Evolutionary conservation across 64 coral and sea anemone species (phyloP).

Genomic region (Platygyra sinensis): DNA sequence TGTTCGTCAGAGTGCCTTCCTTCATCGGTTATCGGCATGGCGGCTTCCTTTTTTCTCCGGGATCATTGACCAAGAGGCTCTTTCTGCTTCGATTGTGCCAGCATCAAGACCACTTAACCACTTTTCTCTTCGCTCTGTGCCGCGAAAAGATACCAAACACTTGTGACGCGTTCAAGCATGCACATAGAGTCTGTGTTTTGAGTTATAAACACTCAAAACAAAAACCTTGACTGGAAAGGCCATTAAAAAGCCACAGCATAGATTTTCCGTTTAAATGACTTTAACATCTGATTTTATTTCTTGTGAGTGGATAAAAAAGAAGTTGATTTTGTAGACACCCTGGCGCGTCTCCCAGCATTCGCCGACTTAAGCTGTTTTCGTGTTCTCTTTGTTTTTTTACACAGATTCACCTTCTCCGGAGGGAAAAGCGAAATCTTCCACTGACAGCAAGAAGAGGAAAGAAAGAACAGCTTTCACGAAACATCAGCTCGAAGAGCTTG

Average conservation of each 20-base stretch:
- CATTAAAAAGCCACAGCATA: slow-evolving; percentile 46
- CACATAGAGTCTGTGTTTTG: slow-evolving; percentile 34
- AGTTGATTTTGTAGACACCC: background rate
- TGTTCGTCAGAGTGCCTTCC: background rate
- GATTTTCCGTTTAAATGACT: slow-evolving; percentile 28
- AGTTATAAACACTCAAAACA: slow-evolving; percentile 19
- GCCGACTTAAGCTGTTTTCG: background rate
- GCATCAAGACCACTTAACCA: background rate
- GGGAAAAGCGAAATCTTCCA: background rate
- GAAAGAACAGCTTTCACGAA: slow-evolving; percentile 70
- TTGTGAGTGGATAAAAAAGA: background rate
- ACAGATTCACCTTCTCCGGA: slow-evolving; percentile 22
- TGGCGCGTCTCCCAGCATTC: background rate
- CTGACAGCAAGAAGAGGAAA: slow-evolving; percentile 45
- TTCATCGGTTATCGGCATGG: background rate
- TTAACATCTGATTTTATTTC: slow-evolving; percentile 43
- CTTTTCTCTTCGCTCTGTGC: background rate
- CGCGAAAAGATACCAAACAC: background rate
- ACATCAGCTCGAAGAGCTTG: slow-evolving; percentile 72
- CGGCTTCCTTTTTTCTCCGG: background rate
- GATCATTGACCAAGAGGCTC: background rate
- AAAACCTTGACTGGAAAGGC: slow-evolving; percentile 25
- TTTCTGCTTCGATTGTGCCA: background rate
- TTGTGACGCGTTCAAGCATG: background rate
- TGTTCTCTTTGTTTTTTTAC: background rate